A percentile compares a stretch with the other conserved stretches of the same genome.
phyloP scores from a whole-genome alignment of 2,797 vertebrate species.

The Micromesistius poutassou region DNA sequence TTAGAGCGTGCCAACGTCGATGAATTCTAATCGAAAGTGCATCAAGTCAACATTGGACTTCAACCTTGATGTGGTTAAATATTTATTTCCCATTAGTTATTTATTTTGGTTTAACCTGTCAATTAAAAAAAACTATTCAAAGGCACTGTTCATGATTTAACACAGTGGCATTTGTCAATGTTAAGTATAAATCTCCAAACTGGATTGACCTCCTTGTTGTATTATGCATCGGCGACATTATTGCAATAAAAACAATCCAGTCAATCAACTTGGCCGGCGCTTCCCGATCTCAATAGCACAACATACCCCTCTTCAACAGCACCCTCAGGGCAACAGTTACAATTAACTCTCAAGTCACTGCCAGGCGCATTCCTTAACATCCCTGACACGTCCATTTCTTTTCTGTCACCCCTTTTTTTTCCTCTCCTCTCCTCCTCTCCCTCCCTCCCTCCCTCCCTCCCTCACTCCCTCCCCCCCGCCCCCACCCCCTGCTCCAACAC shows the following conservation, averaged over 20 bases:
- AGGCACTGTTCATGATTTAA: not conserved
- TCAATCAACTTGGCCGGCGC: not conserved
- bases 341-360: constrained; percentile 58
- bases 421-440: constrained; percentile 1
- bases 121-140: not conserved
- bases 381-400: constrained; percentile 52
- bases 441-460: not conserved
- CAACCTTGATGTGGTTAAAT: not conserved
- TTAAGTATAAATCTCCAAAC: not conserved
- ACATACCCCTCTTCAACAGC: not conserved
- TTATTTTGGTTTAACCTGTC: not conserved
- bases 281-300: not conserved
- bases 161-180: not conserved
- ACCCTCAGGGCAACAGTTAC: not conserved
- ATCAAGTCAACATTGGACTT: not conserved
- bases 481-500: constrained; percentile 31
- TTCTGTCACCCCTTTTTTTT: not conserved
- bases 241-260: not conserved
- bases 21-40: not conserved
- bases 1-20: not conserved
- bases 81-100: not conserved
- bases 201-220: not conserved
- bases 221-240: not conserved
- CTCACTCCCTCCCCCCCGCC: constrained; percentile 5
- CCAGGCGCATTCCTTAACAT: constrained; percentile 55